Conservation (phyloP, 2,113 vertebrate species). For the Excalfactoria chinensis region DNA sequence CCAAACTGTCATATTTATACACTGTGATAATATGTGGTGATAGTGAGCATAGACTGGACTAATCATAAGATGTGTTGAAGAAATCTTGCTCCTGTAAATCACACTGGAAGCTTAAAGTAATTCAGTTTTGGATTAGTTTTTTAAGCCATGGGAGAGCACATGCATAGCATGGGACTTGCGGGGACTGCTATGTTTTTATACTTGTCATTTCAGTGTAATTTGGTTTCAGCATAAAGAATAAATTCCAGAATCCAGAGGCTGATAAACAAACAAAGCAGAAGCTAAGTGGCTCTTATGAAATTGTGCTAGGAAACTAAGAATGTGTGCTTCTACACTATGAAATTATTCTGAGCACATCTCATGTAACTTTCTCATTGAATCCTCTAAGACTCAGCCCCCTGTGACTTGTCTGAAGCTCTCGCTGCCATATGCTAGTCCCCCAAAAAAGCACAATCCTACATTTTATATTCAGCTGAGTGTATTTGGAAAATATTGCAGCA, state of each 20-base stretch:
- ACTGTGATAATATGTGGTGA: not conserved
- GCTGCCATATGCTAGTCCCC: not conserved
- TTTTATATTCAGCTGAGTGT: not conserved
- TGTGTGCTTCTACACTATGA: not conserved
- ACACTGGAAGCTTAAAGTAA: not conserved
- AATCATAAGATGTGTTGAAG: not conserved
- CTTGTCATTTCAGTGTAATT: not conserved
- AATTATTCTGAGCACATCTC: slow-evolving; percentile 18
- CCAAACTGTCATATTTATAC: not conserved
- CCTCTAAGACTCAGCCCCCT: not conserved
- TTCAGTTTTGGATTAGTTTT: not conserved
- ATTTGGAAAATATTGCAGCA: slow-evolving; percentile 19
- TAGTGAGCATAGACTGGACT: not conserved
- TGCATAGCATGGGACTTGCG: not conserved
- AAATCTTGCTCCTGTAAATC: not conserved
- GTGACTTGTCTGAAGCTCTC: not conserved
- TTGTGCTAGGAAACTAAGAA: not conserved
- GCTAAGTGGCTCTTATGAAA: not conserved
- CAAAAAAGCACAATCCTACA: not conserved
- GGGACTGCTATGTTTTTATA: not conserved
- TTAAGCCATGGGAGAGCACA: not conserved
- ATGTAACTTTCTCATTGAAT: not conserved
- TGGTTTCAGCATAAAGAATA: not conserved
- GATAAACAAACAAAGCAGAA: not conserved
- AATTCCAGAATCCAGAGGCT: not conserved